A percentile compares a stretch with the other conserved stretches of the same genome.
phyloP scores from a whole-genome alignment of 2,888 invertebrate species.

The Drosophila leonis region DNA sequence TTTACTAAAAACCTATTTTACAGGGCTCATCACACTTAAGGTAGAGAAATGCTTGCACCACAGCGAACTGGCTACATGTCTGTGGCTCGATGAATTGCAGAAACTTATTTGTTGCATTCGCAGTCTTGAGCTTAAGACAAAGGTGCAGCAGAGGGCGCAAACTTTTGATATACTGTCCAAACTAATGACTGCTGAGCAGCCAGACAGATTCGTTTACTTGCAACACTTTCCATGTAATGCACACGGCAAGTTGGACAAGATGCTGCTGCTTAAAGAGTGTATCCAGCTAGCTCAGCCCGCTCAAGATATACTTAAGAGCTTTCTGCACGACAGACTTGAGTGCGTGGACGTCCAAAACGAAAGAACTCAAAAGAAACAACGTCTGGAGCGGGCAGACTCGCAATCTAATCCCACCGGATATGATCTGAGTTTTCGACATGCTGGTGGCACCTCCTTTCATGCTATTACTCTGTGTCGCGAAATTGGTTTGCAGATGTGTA shows the following conservation, averaged over 20 bases:
- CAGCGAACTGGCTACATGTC: slow-evolving; percentile 55
- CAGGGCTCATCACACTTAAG: slow-evolving; percentile 61
- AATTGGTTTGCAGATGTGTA: slow-evolving; percentile 67
- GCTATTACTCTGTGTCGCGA: slow-evolving; percentile 79
- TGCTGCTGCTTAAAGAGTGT: slow-evolving; percentile 57
- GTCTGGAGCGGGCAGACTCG: slow-evolving; percentile 24
- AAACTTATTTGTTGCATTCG: slow-evolving; percentile 69
- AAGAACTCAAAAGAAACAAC: slow-evolving; percentile 27
- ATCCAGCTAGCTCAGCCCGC: slow-evolving; percentile 55
- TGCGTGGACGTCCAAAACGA: slow-evolving; percentile 31
- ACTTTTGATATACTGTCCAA: slow-evolving; percentile 65
- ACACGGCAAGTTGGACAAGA: slow-evolving; percentile 89
- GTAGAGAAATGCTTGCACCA: slow-evolving; percentile 53
- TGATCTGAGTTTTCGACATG: slow-evolving; percentile 65
- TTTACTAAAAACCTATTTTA: not conserved
- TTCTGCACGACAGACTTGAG: slow-evolving; percentile 85
- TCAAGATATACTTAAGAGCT: slow-evolving; percentile 86
- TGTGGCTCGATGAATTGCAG: slow-evolving; percentile 62
- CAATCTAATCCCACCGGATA: slow-evolving; percentile 13
- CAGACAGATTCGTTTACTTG: slow-evolving; percentile 88
- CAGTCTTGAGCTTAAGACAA: slow-evolving; percentile 48
- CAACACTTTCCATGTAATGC: slow-evolving; percentile 88
- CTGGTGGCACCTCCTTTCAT: slow-evolving; percentile 82
- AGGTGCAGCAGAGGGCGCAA: slow-evolving; percentile 59
- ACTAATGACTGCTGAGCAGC: slow-evolving; percentile 86